Evolutionary conservation across 2,797 vertebrate genomes (phyloP).

Genomic region (Bryconaethiops microstoma): DNA sequence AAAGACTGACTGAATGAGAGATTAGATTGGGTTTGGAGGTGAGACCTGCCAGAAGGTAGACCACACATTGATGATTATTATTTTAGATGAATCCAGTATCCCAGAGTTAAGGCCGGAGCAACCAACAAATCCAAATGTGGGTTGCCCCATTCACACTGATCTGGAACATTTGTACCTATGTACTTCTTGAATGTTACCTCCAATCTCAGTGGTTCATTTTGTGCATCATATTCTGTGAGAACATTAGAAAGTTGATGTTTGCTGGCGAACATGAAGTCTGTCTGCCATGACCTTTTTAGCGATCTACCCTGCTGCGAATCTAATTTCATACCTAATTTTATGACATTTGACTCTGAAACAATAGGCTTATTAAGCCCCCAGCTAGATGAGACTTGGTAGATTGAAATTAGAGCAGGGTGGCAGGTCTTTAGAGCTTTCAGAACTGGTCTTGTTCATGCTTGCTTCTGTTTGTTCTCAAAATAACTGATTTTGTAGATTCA

Average conservation of each 20-base stretch:
- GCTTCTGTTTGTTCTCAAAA: not conserved
- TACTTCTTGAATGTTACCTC: not conserved
- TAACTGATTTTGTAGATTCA: no score
- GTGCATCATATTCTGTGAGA: no score
- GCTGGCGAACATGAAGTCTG: no score
- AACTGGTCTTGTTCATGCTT: not conserved
- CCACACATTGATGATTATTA: not conserved
- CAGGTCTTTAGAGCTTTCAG: not conserved
- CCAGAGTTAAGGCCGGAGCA: no score
- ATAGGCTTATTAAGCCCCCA: not conserved
- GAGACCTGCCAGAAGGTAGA: not conserved
- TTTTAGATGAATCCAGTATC: not conserved
- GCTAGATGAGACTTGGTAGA: not conserved
- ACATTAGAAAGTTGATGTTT: no score
- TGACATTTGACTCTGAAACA: not conserved
- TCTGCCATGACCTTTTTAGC: not conserved
- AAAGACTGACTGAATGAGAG: not conserved
- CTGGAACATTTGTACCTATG: no score
- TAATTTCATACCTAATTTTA: not conserved
- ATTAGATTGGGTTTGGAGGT: not conserved
- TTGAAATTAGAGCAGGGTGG: not conserved
- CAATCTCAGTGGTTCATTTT: no score
- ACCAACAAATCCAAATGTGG: no score
- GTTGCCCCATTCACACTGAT: not conserved
- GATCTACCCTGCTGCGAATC: not conserved